Percentiles rank a stretch among this genome's conserved stretches.
phyloP scores from a whole-genome alignment of 2,797 vertebrate genomes.

The Macropodus opercularis region DNA sequence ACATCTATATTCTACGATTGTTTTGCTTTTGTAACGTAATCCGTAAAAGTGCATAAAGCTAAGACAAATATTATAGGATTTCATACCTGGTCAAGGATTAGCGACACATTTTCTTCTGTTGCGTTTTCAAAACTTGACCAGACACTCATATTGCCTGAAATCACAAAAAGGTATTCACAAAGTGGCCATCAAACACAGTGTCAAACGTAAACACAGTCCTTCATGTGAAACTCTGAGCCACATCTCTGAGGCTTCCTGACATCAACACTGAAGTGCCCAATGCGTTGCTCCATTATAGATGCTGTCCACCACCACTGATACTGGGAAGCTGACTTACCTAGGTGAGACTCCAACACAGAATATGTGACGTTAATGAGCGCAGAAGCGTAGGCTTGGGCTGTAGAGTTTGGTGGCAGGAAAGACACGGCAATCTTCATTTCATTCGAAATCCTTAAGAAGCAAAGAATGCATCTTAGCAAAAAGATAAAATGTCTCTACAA shows the following conservation, averaged over 20 bases:
- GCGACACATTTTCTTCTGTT: conserved; percentile 42
- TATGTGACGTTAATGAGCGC: conserved; percentile 63
- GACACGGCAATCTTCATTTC: conserved; percentile 63
- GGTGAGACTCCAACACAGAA: conserved; percentile 60
- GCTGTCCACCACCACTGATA: conserved; percentile 24
- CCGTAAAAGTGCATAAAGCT: neutral
- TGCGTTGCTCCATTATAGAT: conserved; percentile 23
- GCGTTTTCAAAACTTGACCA: conserved; percentile 57
- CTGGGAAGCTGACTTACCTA: conserved; percentile 69
- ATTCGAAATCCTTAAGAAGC: conserved; percentile 72
- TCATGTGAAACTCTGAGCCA: neutral
- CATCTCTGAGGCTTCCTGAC: conserved; percentile 3
- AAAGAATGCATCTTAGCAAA: conserved; percentile 29
- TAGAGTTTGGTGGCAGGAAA: conserved; percentile 68
- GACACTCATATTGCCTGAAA: conserved; percentile 70
- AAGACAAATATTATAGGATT: neutral
- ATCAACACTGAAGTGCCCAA: neutral
- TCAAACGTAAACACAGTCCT: conserved; percentile 1
- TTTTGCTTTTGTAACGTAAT: neutral
- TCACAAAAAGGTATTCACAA: conserved; percentile 21
- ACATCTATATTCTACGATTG: neutral
- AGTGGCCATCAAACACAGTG: neutral
- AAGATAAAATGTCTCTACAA: conserved; percentile 2
- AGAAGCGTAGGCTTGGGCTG: conserved; percentile 63
- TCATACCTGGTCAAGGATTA: conserved; percentile 68